Evolutionary conservation across 2,888 invertebrate species (phyloP).

Genomic region (Slavum lentiscoides): DNA sequence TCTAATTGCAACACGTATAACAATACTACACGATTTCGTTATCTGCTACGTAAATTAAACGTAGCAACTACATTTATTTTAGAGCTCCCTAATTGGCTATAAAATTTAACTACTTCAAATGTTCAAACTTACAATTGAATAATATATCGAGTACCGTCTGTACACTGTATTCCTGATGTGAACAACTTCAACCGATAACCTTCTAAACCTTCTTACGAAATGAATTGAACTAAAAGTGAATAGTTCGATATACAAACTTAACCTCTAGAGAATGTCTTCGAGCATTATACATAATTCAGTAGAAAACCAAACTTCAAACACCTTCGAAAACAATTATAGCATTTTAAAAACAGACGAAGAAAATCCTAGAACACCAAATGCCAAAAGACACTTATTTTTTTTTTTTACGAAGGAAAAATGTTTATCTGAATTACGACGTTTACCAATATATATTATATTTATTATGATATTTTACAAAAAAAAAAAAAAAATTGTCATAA

Average conservation of each 20-base stretch:
- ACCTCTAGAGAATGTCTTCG: neutral
- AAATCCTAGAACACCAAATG: no score
- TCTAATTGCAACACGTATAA: no score
- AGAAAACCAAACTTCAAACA: neutral
- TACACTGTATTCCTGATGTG: conserved; percentile 8
- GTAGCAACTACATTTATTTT: conserved; percentile 13
- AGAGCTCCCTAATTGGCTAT: conserved; percentile 8
- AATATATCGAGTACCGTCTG: conserved; percentile 2
- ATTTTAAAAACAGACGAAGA: neutral
- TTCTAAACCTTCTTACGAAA: neutral
- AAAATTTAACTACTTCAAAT: conserved; percentile 23
- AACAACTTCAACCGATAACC: conserved; percentile 13
- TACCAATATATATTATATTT: no score
- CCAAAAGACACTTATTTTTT: no score
- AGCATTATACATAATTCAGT: neutral
- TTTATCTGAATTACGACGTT: no score
- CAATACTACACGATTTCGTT: neutral
- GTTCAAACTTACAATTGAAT: conserved; percentile 10
- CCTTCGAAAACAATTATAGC: neutral
- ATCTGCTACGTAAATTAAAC: conserved; percentile 25
- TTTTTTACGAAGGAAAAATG: no score
- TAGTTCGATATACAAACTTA: neutral
- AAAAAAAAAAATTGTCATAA: no score
- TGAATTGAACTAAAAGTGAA: conserved; percentile 3
- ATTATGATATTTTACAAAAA: no score